Percentiles rank a stretch among this genome's conserved stretches.
These are phyloP conservation scores for Cistogaster globosa DNA, from an alignment of 2,888 invertebrate species.

Conservation along the genomic window DNA sequence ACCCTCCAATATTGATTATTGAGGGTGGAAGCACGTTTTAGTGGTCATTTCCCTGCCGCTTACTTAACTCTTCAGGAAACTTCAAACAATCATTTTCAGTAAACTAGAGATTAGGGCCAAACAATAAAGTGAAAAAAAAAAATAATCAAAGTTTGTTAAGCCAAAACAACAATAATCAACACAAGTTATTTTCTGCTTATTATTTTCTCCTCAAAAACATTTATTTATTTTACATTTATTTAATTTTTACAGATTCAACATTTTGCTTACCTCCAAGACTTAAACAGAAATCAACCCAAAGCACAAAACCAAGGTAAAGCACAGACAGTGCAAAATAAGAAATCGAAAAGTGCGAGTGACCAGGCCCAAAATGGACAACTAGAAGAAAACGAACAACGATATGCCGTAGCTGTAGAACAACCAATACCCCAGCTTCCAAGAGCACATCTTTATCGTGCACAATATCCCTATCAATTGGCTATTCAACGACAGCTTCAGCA, in stretches of 20 bases:
- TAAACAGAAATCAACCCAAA: slow-evolving; percentile 76
- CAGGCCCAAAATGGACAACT: slow-evolving; percentile 71
- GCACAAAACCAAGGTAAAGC: slow-evolving; percentile 61
- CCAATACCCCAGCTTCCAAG: slow-evolving; percentile 69
- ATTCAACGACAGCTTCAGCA: slow-evolving; percentile 67
- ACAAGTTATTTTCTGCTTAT: no score
- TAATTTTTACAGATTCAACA: slow-evolving; percentile 78
- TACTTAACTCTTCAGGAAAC: no score
- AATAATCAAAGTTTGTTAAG: no score
- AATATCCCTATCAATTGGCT: slow-evolving; percentile 66
- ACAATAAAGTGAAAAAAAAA: no score
- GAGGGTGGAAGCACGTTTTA: no score
- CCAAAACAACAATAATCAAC: no score
- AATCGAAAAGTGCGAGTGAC: slow-evolving; percentile 21
- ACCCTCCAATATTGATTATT: no score
- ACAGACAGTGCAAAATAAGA: slow-evolving; percentile 50
- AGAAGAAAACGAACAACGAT: slow-evolving; percentile 80
- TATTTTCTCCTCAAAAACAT: no score
- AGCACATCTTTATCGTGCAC: slow-evolving; percentile 72
- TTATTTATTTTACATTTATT: background rate
- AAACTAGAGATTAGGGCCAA: no score
- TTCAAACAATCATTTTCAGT: no score
- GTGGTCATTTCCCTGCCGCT: no score
- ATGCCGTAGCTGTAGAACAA: slow-evolving; percentile 77
- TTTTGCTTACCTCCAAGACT: slow-evolving; percentile 81